Conservation (phyloP, 2,797 vertebrate genomes). For the Sternotherus odoratus region DNA sequence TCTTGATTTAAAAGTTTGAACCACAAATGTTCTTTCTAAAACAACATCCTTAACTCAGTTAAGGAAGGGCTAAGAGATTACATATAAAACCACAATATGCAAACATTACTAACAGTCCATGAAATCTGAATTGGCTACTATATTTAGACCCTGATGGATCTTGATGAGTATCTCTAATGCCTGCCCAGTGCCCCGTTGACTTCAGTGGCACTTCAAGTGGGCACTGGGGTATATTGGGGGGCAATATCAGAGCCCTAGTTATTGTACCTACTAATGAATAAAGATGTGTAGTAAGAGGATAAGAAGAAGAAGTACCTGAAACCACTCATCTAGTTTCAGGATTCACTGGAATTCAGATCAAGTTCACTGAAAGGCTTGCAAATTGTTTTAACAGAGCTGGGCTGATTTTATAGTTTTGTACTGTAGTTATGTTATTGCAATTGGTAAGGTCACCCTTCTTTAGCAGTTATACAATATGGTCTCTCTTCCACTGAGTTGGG, state of each 20-base stretch:
- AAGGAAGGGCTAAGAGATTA: background rate
- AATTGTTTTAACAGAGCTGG: background rate
- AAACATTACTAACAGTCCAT: background rate
- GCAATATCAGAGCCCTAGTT: background rate
- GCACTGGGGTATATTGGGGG: too few species aligned
- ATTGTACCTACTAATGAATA: background rate
- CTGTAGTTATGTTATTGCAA: background rate
- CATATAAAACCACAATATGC: background rate
- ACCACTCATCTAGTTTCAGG: background rate
- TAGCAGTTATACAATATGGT: background rate
- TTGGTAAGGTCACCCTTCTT: background rate
- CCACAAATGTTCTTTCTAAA: background rate
- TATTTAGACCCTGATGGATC: background rate
- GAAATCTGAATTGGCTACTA: background rate
- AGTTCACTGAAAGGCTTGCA: background rate
- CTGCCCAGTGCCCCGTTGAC: background rate
- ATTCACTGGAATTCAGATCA: background rate
- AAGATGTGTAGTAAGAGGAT: background rate
- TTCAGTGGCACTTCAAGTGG: background rate
- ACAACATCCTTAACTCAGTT: background rate
- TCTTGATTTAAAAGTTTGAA: background rate
- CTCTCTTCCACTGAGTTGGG: background rate
- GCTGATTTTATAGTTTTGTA: background rate
- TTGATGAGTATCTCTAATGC: background rate
- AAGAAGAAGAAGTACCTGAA: background rate